Base-by-base conservation (phyloP, 2,888 invertebrate species). In the Atethmia centrago region DNA sequence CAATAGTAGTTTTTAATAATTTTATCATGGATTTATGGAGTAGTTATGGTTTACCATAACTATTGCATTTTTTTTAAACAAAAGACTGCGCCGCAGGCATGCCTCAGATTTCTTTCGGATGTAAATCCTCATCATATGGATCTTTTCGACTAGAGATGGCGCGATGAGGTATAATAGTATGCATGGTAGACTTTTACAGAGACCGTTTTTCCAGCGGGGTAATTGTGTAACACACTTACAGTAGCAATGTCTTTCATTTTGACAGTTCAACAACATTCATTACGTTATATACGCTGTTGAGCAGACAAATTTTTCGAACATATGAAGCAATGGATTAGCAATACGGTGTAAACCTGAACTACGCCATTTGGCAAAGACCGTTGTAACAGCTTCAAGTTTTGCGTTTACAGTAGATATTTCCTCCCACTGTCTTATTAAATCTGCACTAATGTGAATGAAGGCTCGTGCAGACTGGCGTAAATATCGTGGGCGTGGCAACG, bases 1-100 rank as follows among this genome's bases (percentile, higher is more conserved):
- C 47, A 49, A 53, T 42, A 56, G 40, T 55, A 28, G 47, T 74
- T 72, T 76, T 62, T 75, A 66, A 79, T 61, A n/a, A n/a, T n/a
- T n/a, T n/a, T n/a, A n/a, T n/a, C 71, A 28, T 31, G 1, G 36
- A 45, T 58, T 64, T 36, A 80, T 42, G 40, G 25, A 49, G 21
- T 71, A 42, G 25, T 21, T 21, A 36, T 21, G 31, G 31, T 25
- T 51, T 36, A 36, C 36, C 8, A 16, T 21, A 14, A 19, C n/a
- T n/a, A n/a, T n/a, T n/a, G n/a, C n/a, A n/a, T n/a, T n/a, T n/a
- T n/a, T n/a, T n/a, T 61, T 9, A 49, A 31, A 49, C 14, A 21
- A 55, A 16, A 2, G n/a, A 61, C 8, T 28, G 5, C 10, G 16
- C 19, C 45, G 12, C 12, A 25, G 25, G 10, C n/a, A n/a, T 10